Percentiles rank a stretch among this genome's conserved stretches.
Conservation (phyloP, 2,797 vertebrate species). For the Stomatorhinus walkeri region DNA sequence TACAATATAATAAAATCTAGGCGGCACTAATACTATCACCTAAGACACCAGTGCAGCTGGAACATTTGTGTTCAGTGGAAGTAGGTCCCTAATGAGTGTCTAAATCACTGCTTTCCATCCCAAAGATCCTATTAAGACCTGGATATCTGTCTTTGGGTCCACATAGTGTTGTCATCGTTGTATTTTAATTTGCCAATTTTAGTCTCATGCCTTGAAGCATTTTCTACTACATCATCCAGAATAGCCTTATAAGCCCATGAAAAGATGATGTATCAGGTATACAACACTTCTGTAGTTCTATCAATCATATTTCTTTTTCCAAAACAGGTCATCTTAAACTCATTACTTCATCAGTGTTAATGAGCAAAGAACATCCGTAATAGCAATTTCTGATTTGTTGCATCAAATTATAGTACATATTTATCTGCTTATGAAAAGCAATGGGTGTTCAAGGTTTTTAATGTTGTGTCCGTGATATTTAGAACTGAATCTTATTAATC, state of each 20-base stretch:
- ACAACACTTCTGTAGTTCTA: slow-evolving; percentile 53
- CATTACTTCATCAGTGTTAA: slow-evolving; percentile 65
- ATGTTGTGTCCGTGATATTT: neutral
- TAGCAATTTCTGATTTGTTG: slow-evolving; percentile 42
- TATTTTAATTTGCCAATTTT: slow-evolving; percentile 1
- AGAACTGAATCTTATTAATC: neutral
- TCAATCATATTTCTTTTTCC: slow-evolving; percentile 45
- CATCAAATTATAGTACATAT: slow-evolving; percentile 69
- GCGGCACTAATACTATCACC: neutral
- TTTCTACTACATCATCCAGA: neutral
- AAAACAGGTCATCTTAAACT: slow-evolving; percentile 52
- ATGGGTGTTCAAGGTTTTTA: neutral
- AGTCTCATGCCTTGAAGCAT: slow-evolving; percentile 11
- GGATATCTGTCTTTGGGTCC: neutral
- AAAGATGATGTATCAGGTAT: slow-evolving; percentile 46
- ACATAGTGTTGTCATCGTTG: slow-evolving; percentile 6
- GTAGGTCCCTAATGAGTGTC: neutral
- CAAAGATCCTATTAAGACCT: neutral
- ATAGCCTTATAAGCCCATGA: slow-evolving; percentile 1
- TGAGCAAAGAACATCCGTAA: slow-evolving; percentile 29
- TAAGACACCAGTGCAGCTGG: neutral
- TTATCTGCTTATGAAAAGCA: slow-evolving; percentile 47
- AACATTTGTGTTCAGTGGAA: slow-evolving; percentile 5
- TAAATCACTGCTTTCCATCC: neutral
- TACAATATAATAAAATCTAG: neutral